A percentile compares a stretch with the other conserved stretches of the same genome.
Conservation (phyloP, 2,888 invertebrate genomes). For the Crossocerus cetratus region DNA sequence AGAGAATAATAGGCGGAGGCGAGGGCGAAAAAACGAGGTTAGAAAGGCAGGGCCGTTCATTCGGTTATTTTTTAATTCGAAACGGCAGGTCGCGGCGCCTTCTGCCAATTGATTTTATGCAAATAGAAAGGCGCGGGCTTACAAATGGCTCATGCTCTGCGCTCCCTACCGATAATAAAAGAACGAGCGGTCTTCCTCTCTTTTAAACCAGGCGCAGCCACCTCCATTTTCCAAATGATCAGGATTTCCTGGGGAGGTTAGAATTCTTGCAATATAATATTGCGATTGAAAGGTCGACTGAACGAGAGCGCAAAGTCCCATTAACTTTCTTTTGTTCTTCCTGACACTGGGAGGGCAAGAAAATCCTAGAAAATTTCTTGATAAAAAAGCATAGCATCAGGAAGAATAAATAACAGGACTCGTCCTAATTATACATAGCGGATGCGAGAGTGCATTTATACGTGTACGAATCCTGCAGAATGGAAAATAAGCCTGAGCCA, state of each 20-base stretch:
- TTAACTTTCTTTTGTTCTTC: no score
- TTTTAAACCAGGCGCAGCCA: not conserved
- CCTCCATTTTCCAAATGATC: conserved; percentile 14
- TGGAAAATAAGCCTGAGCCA: not conserved
- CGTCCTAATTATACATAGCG: no score
- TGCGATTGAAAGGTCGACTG: not conserved
- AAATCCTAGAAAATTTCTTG: no score
- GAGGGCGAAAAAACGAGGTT: not conserved
- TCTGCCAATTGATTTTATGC: conserved; percentile 57
- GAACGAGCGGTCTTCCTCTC: not conserved
- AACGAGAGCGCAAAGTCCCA: no score
- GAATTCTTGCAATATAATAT: not conserved
- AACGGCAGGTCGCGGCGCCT: conserved; percentile 16
- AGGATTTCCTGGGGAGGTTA: conserved; percentile 14
- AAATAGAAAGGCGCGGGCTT: conserved; percentile 33
- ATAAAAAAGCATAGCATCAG: no score
- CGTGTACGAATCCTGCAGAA: no score
- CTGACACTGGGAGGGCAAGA: no score
- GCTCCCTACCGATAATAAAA: conserved; percentile 37
- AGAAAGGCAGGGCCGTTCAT: conserved; percentile 5
- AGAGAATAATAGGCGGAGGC: conserved; percentile 2
- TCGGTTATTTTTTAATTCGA: conserved; percentile 47
- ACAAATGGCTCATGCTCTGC: conserved; percentile 16
- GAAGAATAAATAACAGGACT: no score
- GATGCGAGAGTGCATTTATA: no score